Percentiles rank a stretch among this genome's conserved stretches.
Conservation (phyloP, 1,140 invertebrate genomes). For the Sycobia sp. region DNA sequence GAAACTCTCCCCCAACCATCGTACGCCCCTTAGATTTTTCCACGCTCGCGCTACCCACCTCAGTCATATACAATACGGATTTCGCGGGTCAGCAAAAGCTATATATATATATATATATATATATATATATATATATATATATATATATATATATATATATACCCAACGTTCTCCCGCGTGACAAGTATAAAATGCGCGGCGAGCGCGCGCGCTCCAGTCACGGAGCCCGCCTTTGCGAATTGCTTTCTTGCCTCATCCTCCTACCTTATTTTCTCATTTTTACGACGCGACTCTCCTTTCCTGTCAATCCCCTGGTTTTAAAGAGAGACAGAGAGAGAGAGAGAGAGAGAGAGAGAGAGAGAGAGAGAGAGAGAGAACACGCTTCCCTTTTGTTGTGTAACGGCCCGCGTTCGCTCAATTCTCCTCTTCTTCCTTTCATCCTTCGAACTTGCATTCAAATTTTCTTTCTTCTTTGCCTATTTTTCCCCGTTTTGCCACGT, state of each 20-base stretch:
- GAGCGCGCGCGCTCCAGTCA: slow-evolving; percentile 8
- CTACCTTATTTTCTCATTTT: slow-evolving; percentile 35
- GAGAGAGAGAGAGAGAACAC: neutral
- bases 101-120: too few species aligned
- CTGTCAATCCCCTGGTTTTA: slow-evolving; percentile 9
- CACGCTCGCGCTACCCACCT: too few species aligned
- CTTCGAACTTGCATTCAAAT: too few species aligned
- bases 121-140: too few species aligned
- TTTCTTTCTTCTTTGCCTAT: too few species aligned
- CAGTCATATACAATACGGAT: slow-evolving; percentile 3
- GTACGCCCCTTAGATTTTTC: too few species aligned
- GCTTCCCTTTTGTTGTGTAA: slow-evolving; percentile 11
- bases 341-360: neutral
- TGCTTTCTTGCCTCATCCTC: slow-evolving; percentile 6
- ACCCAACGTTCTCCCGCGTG: too few species aligned
- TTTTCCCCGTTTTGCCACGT: too few species aligned
- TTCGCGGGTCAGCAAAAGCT: slow-evolving; percentile 9
- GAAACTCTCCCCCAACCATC: too few species aligned
- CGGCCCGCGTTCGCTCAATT: neutral
- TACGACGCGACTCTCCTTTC: slow-evolving; percentile 16
- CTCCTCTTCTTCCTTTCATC: slow-evolving; percentile 11
- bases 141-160: too few species aligned
- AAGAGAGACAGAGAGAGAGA: neutral
- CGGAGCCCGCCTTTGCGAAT: slow-evolving; percentile 3
- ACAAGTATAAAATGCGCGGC: slow-evolving; percentile 4